Conservation (phyloP, 2,888 invertebrate genomes). For the Drosophila tanythrix region DNA sequence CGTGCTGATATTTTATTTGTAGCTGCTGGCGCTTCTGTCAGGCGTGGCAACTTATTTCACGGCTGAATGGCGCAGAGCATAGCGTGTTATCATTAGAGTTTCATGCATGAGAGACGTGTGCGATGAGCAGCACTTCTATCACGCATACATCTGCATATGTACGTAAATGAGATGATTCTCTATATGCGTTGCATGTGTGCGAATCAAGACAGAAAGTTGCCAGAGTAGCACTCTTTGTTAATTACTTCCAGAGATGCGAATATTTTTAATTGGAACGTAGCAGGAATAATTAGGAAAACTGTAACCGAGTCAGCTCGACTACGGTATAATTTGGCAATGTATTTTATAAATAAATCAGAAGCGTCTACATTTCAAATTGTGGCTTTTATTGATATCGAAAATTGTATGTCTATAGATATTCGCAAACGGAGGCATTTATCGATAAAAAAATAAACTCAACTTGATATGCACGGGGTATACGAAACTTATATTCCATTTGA, state of each 20-base stretch:
- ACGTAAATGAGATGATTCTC: background rate
- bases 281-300: background rate
- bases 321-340: background rate
- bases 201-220: conserved; percentile 5
- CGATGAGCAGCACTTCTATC: conserved; percentile 24
- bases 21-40: conserved; percentile 20
- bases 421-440: too few relatives aligned
- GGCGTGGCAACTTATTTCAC: conserved; percentile 58
- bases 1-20: conserved; percentile 64
- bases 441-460: too few relatives aligned
- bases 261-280: conserved; percentile 38
- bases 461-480: too few relatives aligned
- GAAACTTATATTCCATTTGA: background rate
- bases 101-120: conserved; percentile 39
- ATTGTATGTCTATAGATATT: too few relatives aligned
- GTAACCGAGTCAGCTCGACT: background rate
- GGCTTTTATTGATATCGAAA: background rate
- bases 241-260: conserved; percentile 18
- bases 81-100: conserved; percentile 52
- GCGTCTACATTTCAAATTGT: background rate
- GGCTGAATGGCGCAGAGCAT: conserved; percentile 49
- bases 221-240: conserved; percentile 35
- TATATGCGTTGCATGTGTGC: conserved; percentile 3
- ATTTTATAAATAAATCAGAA: background rate
- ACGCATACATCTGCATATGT: background rate